Evolutionary conservation across 2,113 vertebrate species (phyloP).

Genomic region (Corythaeola cristata): DNA sequence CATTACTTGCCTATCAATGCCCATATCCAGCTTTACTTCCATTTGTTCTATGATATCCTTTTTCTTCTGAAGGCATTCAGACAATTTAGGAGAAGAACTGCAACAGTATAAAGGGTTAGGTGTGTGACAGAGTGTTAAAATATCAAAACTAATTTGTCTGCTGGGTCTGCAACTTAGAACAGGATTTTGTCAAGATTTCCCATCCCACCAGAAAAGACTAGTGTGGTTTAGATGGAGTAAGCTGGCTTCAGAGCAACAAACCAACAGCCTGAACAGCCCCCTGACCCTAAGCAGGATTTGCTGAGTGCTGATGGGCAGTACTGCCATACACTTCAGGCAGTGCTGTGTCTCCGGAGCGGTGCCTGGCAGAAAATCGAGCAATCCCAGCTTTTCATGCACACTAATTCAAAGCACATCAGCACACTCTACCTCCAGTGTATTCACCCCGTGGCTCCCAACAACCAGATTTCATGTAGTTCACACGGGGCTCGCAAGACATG

Average conservation of each 20-base stretch:
- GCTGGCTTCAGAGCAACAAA: neutral
- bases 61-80: conserved; percentile 98
- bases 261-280: neutral
- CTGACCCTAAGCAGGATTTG: neutral
- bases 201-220: neutral
- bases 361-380: neutral
- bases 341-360: neutral
- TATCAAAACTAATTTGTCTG: neutral
- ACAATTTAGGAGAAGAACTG: conserved; percentile 96
- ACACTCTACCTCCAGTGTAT: neutral
- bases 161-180: neutral
- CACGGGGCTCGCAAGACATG: rapidly evolving
- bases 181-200: neutral
- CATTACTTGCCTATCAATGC: conserved; percentile 91
- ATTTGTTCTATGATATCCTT: conserved; percentile 99
- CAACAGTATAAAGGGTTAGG: neutral
- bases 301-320: too few relatives aligned
- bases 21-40: conserved; percentile 98
- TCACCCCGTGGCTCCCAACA: neutral
- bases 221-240: neutral
- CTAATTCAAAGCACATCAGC: too few relatives aligned
- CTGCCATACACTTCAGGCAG: neutral
- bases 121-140: neutral
- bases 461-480: neutral
- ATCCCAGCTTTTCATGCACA: neutral